Evolutionary conservation across 2,113 vertebrate genomes (phyloP), one percentile per base, ranked within the genome.

Genomic region (Hyla sarda): DNA sequence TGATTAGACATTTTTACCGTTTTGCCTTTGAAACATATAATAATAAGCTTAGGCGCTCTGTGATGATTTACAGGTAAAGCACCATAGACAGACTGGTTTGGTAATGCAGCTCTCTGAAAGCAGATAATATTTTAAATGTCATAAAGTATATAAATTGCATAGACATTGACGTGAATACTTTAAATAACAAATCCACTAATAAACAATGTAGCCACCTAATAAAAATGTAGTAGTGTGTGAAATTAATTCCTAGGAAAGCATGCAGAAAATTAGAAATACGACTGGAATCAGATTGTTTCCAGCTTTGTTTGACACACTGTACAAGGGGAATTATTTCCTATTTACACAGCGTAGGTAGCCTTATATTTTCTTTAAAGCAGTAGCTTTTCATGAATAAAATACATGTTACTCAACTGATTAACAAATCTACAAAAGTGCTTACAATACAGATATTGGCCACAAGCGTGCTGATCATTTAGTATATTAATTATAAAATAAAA

Each of bases 291-390:
- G 79, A 58, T 69, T 86, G 71, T 88, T 86, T 79, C 60, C 74
- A 85, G 81, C 74, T 88, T 82, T 79, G 79, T 86, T 88, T 88
- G 74, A 82, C 80, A 82, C 54, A 77, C 34, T 82, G 72, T 82
- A 86, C 48, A 88, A 82, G 41, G 34, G 67, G 78, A 80, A 88
- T 84, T 60, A 84, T 84, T 82, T 80, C 80, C 84, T 84, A 83
- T 79, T 88, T 84, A 54, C 82, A 73, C 37, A 52, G 37, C 23
- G 13, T 77, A 50, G 12, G 32, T 82, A 82, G 67, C 45, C 71
- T 82, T 82, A 48, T 82, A 60, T 21, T 82, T 56, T 47, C 13
- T 45, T 47, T 19, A 13, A 62, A 45, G 41, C 56, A 50, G n/a
- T 2, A 58, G 34, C n/a, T 73, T 41, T 79, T 85, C 14, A 41